Conservation (phyloP, 2,113 vertebrate species). For the Chloropsis cyanopogon region DNA sequence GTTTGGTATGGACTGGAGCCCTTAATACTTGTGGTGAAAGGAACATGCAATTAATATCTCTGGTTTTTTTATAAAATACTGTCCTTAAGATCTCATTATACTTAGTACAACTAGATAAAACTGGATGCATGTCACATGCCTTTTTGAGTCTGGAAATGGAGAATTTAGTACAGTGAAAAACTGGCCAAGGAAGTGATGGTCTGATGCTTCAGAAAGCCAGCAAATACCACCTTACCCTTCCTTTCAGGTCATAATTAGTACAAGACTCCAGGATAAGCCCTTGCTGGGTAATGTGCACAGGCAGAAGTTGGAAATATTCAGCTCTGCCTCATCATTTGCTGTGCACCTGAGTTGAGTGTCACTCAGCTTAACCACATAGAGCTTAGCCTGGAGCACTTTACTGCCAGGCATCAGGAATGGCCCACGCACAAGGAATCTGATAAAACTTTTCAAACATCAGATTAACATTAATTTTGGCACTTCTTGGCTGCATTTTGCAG, state of each 20-base stretch:
- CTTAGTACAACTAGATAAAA: not conserved
- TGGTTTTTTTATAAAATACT: not conserved
- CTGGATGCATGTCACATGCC: not conserved
- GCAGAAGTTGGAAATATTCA: not conserved
- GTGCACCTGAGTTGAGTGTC: rapidly evolving
- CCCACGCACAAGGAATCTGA: not conserved
- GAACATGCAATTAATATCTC: not conserved
- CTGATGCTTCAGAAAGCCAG: not conserved
- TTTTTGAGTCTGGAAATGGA: not conserved
- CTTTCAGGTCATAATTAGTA: not conserved
- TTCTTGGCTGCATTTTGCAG: not conserved
- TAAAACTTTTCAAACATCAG: not conserved
- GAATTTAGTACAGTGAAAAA: not conserved
- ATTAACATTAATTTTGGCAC: not conserved
- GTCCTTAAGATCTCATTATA: not conserved
- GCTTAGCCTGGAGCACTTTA: not conserved
- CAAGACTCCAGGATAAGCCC: not conserved
- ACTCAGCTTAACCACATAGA: not conserved
- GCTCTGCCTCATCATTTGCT: not conserved
- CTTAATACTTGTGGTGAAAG: not conserved
- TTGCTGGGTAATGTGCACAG: not conserved
- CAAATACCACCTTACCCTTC: not conserved
- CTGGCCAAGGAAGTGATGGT: not conserved
- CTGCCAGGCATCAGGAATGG: not conserved
- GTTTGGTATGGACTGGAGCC: not conserved